Evolutionary conservation across 2,113 vertebrate species (phyloP).

Genomic region (Corynorhinus townsendii): DNA sequence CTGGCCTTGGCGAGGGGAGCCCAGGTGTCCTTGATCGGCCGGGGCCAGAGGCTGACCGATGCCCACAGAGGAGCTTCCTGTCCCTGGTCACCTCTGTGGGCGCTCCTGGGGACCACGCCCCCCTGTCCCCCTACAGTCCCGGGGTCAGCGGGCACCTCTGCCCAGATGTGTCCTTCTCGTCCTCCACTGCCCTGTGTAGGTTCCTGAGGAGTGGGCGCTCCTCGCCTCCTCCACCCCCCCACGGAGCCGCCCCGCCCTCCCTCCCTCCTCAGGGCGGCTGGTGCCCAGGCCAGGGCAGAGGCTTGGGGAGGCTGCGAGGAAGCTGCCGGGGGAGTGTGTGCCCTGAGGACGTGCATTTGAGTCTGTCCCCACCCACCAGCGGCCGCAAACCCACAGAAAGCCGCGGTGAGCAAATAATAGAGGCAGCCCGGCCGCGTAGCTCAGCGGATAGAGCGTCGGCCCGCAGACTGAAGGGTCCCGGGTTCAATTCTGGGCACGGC

Average conservation of each 20-base stretch:
- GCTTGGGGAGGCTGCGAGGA: background rate
- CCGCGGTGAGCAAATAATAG: too few relatives aligned
- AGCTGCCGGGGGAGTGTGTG: background rate
- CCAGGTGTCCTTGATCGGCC: background rate
- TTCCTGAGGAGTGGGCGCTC: background rate
- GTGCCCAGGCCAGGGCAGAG: background rate
- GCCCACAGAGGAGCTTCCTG: too few relatives aligned
- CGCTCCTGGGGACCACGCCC: accelerated
- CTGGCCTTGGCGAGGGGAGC: accelerated
- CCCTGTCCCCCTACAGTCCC: background rate
- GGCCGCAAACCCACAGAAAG: accelerated
- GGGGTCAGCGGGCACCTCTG: background rate
- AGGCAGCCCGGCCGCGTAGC: too few relatives aligned
- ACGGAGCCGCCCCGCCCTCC: background rate
- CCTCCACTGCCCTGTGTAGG: background rate
- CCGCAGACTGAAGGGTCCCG: too few relatives aligned
- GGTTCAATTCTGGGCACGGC: too few relatives aligned
- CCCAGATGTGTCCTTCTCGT: background rate
- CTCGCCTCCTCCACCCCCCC: accelerated
- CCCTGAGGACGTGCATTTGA: background rate
- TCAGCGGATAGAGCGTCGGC: too few relatives aligned
- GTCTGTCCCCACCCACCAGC: accelerated
- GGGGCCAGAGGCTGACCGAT: background rate
- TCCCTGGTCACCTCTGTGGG: background rate
- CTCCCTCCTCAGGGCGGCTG: background rate